A percentile compares a stretch with the other conserved stretches of the same genome.
Evolutionary conservation across 2,797 vertebrate genomes (phyloP).

Genomic region (Tangara arthus): DNA sequence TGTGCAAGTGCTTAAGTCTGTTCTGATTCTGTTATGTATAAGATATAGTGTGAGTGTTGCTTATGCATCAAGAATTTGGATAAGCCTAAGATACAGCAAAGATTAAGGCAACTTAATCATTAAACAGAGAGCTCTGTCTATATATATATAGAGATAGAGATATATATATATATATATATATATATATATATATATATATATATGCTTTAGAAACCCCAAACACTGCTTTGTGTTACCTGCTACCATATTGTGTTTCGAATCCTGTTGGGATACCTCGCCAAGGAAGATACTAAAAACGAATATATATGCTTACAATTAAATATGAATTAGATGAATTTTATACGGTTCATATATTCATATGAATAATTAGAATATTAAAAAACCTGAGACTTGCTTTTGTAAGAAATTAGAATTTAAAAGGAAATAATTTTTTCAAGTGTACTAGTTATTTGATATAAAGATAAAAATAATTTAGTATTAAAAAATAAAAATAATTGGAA

Average conservation of each 20-base stretch:
- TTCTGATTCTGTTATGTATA: neutral
- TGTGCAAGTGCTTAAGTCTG: neutral
- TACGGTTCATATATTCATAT: neutral
- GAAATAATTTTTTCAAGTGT: neutral
- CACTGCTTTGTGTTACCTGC: neutral
- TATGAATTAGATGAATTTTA: neutral
- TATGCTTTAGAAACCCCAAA: neutral
- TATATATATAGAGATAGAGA: no score
- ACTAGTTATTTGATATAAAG: neutral
- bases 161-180: no score
- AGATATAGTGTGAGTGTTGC: neutral
- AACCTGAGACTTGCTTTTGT: neutral
- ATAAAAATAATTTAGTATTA: neutral
- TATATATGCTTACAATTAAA: neutral
- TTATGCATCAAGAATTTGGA: neutral
- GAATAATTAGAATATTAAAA: neutral
- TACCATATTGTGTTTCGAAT: neutral
- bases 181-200: no score
- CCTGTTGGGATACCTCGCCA: neutral
- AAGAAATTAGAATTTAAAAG: neutral
- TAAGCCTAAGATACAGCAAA: neutral
- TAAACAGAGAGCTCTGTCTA: neutral
- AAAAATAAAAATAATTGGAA: neutral
- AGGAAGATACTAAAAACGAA: neutral
- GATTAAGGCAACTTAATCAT: neutral